Conservation (phyloP, 2,113 vertebrate genomes). For the Melanostigma gelatinosum region DNA sequence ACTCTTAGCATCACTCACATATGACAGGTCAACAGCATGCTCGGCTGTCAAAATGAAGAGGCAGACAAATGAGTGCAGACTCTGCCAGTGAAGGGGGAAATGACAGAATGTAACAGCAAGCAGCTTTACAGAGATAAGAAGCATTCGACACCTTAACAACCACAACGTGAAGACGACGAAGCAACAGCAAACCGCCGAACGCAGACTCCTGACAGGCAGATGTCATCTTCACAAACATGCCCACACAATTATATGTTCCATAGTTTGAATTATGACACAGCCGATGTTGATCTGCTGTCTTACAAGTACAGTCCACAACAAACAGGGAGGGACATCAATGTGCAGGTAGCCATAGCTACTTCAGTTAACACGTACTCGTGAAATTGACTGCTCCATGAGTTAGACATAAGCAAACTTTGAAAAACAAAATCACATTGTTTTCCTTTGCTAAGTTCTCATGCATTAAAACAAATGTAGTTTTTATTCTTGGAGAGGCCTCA, state of each 20-base stretch:
- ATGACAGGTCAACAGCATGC: background rate
- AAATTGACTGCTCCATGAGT: background rate
- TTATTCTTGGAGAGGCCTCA: no score
- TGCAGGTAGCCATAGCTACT: background rate
- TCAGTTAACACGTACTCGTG: background rate
- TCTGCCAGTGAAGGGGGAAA: slow-evolving; percentile 5
- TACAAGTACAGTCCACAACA: background rate
- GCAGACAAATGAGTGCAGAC: background rate
- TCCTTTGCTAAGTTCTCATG: no score
- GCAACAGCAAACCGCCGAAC: background rate
- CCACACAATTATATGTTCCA: background rate
- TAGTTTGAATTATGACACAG: background rate
- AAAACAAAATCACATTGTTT: no score
- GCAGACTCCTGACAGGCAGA: background rate
- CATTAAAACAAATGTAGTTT: no score
- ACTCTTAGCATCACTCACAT: background rate
- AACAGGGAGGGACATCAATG: background rate
- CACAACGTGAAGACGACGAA: background rate
- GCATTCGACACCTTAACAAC: background rate
- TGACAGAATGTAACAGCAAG: background rate
- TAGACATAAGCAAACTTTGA: no score
- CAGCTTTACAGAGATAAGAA: background rate
- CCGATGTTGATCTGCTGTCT: background rate
- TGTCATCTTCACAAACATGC: slow-evolving; percentile 8
- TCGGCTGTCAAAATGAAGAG: slow-evolving; percentile 3